Percentiles rank a stretch among this genome's conserved stretches.
These are phyloP conservation scores for Trialeurodes vaporariorum DNA, from an alignment of 1,140 invertebrate species.

Conservation along the genomic window DNA sequence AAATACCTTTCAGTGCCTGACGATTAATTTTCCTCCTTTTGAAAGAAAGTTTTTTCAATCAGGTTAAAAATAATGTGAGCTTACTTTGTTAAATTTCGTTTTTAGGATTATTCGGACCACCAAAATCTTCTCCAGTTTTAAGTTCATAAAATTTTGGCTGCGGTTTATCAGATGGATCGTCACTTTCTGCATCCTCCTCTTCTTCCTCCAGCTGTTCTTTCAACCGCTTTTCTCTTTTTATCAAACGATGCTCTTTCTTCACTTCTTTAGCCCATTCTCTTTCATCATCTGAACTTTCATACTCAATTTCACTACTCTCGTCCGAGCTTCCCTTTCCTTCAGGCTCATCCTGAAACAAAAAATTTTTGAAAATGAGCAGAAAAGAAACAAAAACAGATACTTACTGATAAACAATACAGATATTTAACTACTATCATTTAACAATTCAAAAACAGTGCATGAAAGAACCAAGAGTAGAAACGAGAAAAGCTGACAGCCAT, in stretches of 20 bases:
- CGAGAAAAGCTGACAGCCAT: too few species aligned
- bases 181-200: slow-evolving; percentile 30
- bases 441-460: too few species aligned
- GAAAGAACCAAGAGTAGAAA: too few species aligned
- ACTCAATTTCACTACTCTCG: slow-evolving; percentile 32
- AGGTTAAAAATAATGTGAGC: too few species aligned
- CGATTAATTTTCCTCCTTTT: too few species aligned
- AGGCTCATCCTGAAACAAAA: slow-evolving; percentile 27
- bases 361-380: too few species aligned
- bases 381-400: too few species aligned
- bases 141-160: slow-evolving; percentile 51
- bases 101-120: slow-evolving; percentile 32
- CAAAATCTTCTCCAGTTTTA: slow-evolving; percentile 47
- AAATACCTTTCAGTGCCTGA: too few species aligned
- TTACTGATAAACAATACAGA: too few species aligned
- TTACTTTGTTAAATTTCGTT: neutral
- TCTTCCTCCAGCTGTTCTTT: slow-evolving; percentile 33
- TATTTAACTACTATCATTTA: too few species aligned
- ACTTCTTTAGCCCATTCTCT: slow-evolving; percentile 64
- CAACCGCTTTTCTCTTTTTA: slow-evolving; percentile 34
- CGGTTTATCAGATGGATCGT: slow-evolving; percentile 25
- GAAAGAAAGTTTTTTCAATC: too few species aligned
- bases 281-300: slow-evolving; percentile 57
- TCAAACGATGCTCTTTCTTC: slow-evolving; percentile 49
- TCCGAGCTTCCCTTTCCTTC: slow-evolving; percentile 35